phyloP scores from a whole-genome alignment of 1,140 invertebrate genomes.

The Pseudomyrmex gracilis region DNA sequence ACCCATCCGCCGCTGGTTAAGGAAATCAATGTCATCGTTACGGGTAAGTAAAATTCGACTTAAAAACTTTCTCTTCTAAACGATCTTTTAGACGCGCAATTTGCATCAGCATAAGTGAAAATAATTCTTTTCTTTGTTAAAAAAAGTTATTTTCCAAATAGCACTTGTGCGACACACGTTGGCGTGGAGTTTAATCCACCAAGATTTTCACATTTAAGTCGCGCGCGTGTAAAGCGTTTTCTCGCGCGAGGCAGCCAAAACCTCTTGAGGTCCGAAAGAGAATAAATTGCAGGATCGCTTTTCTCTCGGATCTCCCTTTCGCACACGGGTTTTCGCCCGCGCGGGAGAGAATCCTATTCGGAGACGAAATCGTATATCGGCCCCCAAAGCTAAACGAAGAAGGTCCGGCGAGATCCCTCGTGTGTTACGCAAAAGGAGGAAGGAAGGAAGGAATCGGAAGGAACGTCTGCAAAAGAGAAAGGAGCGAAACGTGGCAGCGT shows the following conservation, averaged over 20 bases:
- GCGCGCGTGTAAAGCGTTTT: slow-evolving; percentile 10
- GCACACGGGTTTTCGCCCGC: background rate
- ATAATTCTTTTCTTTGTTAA: background rate
- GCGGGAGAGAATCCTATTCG: slow-evolving; percentile 37
- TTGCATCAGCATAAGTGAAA: too few species aligned
- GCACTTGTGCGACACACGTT: background rate
- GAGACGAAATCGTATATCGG: background rate
- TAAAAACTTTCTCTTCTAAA: too few species aligned
- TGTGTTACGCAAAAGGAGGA: slow-evolving; percentile 34
- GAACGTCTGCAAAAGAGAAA: background rate
- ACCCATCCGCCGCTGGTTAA: slow-evolving; percentile 90
- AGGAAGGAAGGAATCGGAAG: background rate
- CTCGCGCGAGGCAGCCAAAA: slow-evolving; percentile 5
- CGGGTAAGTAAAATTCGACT: slow-evolving; percentile 71
- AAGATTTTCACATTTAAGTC: slow-evolving; percentile 41
- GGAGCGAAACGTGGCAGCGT: slow-evolving; percentile 6
- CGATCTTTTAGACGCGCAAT: too few species aligned
- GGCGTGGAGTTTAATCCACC: background rate
- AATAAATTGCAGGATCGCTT: slow-evolving; percentile 31
- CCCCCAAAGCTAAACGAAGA: slow-evolving; percentile 16
- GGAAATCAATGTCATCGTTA: slow-evolving; percentile 80
- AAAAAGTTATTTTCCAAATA: background rate
- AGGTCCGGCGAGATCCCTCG: background rate
- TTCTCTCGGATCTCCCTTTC: background rate
- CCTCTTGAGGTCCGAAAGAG: background rate